Base-by-base conservation (phyloP, 2,113 vertebrate genomes). In the Rallus limicola region DNA sequence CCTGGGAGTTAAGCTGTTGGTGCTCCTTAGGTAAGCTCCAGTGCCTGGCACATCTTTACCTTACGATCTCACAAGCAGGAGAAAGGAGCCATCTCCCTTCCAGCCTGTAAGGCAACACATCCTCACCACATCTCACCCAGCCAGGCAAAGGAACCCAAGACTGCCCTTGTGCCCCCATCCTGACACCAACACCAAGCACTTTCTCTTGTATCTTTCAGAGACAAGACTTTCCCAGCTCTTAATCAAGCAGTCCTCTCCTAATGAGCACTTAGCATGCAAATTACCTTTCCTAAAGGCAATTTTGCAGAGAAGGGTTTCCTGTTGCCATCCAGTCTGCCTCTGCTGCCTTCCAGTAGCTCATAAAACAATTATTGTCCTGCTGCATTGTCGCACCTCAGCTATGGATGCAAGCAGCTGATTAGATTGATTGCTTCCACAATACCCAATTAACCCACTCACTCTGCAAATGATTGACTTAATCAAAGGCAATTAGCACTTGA, bases 401-500 rank as follows among this genome's bases (percentile, higher is more conserved):
- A 86, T 74, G 92, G 96, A 91, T 82, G 72, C 94, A 81, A 90
- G 90, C 70, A 63, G 77, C 90, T 65, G 92, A 97, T 96, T 88
- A 93, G 89, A 97, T 79, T 82, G 97, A 97, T 97, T 95, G 95
- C 90, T 96, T 97, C 90, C 87, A 95, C 95, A 96, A 93, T 93
- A 93, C 88, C 95, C 96, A 97, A 97, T 97, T 97, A 97, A 97
- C 94, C 94, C 93, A 55, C 94, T 93, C 88, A 38, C 92, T 92
- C 95, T 40, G 84, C 86, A 79, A 93, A 93, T 86, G 92, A 97
- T 74, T 94, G 92, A 95, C 93, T 97, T 95, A 95, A 95, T 96
- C 94, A 92, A 92, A 96, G 85, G 90, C 97, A 97, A 97, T 97
- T 97, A 96, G 96, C 2, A 2, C 90, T 76, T 53, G 74, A 93